Conservation (phyloP, 2,797 vertebrate species). For the Amphiprion clarkii region DNA sequence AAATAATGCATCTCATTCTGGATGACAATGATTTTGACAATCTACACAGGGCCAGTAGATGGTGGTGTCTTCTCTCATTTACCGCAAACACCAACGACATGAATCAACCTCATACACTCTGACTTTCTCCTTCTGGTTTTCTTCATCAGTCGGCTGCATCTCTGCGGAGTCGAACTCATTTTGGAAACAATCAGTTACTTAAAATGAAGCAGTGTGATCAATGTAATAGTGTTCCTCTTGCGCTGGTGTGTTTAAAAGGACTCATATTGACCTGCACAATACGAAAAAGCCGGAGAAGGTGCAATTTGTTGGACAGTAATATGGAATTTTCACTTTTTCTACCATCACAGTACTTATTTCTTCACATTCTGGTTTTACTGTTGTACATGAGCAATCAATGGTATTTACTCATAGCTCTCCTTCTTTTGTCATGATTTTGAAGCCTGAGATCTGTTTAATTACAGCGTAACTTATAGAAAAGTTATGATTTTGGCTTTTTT, state of each 20-base stretch:
- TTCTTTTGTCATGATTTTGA: not conserved
- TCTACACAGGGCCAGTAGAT: constrained; percentile 71
- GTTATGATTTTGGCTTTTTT: constrained; percentile 16
- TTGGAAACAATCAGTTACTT: constrained; percentile 2
- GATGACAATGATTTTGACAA: constrained; percentile 20
- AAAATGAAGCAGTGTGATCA: constrained; percentile 30
- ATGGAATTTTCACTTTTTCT: not conserved
- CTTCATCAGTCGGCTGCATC: not conserved
- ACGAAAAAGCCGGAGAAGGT: no score
- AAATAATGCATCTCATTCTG: not conserved
- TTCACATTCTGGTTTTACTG: not conserved
- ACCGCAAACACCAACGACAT: constrained; percentile 3
- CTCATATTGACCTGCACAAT: no score
- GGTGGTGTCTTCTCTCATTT: constrained; percentile 72
- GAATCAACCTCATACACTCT: not conserved
- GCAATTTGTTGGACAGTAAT: not conserved
- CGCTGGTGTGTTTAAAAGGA: no score
- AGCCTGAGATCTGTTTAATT: not conserved
- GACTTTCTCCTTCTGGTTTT: not conserved
- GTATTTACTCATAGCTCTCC: not conserved
- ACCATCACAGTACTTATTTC: not conserved
- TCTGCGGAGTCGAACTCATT: constrained; percentile 11
- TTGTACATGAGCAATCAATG: not conserved
- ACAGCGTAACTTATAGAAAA: not conserved
- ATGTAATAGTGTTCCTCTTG: not conserved